A percentile compares a stretch with the other conserved stretches of the same genome.
Evolutionary conservation across 2,888 invertebrate genomes (phyloP).

Genomic region (Agrotis puta): DNA sequence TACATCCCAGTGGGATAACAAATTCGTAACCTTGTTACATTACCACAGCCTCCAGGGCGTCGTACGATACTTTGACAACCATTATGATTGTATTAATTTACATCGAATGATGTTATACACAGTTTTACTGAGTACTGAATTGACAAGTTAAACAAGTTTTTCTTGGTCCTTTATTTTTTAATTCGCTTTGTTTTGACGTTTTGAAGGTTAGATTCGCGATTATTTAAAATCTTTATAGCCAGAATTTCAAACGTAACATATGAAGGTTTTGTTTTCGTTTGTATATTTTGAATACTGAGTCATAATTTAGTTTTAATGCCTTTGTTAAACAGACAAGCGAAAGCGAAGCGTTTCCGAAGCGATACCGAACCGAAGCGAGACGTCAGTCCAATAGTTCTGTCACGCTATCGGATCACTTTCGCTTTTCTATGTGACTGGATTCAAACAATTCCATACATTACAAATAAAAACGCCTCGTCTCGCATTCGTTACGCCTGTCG

Average conservation of each 20-base stretch:
- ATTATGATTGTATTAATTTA: conserved; percentile 72
- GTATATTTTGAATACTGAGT: background rate
- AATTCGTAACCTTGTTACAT: conserved; percentile 74
- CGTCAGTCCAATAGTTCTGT: no score
- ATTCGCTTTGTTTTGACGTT: conserved; percentile 16
- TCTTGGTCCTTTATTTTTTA: conserved; percentile 20
- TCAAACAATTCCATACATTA: no score
- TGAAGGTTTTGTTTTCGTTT: background rate
- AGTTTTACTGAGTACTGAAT: conserved; percentile 51
- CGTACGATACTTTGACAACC: conserved; percentile 73
- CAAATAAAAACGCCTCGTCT: no score
- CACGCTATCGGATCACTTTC: no score
- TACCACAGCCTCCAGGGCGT: conserved; percentile 66
- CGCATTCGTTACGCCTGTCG: no score
- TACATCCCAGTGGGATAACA: conserved; percentile 72
- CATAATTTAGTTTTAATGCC: no score
- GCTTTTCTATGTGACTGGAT: no score
- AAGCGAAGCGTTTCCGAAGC: no score
- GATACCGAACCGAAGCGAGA: no score
- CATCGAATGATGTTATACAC: conserved; percentile 60
- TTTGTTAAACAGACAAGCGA: no score
- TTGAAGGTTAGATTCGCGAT: background rate
- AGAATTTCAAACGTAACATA: background rate
- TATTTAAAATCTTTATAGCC: conserved; percentile 10
- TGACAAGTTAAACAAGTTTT: conserved; percentile 39